A percentile compares a stretch with the other conserved stretches of the same genome.
Conservation (phyloP, 2,113 vertebrate genomes). For the Progne subis region DNA sequence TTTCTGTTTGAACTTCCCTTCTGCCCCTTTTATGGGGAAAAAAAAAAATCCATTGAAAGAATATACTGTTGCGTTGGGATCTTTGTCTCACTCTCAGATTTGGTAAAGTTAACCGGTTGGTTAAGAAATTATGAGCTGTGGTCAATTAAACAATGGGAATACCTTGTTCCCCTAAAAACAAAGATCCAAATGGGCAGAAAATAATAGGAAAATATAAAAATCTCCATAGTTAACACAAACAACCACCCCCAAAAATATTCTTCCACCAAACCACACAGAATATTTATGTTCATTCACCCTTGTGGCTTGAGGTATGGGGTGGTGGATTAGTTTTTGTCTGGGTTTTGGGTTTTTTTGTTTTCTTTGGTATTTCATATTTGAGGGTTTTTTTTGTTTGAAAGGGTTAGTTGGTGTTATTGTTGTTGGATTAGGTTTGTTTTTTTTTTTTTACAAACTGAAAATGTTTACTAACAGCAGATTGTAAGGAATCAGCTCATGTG, state of each 20-base stretch:
- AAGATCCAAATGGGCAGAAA: not conserved
- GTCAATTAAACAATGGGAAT: not conserved
- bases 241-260: not conserved
- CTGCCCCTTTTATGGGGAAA: not conserved
- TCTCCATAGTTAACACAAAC: not conserved
- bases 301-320: not conserved
- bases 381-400: not conserved
- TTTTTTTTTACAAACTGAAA: not conserved
- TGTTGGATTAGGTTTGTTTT: not conserved
- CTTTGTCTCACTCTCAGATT: not conserved
- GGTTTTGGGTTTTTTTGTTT: not conserved
- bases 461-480: not conserved
- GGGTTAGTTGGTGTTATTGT: not conserved
- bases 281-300: not conserved
- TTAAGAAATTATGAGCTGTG: not conserved
- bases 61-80: not conserved
- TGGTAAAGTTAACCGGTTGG: not conserved
- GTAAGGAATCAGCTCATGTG: not conserved
- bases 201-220: not conserved
- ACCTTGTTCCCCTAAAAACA: not conserved
- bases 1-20: not conserved
- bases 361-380: not conserved
- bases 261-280: not conserved
- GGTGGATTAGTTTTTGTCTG: not conserved
- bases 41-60: accelerated